phyloP scores from a whole-genome alignment of 2,888 invertebrate genomes.

The Phortica okadai region DNA sequence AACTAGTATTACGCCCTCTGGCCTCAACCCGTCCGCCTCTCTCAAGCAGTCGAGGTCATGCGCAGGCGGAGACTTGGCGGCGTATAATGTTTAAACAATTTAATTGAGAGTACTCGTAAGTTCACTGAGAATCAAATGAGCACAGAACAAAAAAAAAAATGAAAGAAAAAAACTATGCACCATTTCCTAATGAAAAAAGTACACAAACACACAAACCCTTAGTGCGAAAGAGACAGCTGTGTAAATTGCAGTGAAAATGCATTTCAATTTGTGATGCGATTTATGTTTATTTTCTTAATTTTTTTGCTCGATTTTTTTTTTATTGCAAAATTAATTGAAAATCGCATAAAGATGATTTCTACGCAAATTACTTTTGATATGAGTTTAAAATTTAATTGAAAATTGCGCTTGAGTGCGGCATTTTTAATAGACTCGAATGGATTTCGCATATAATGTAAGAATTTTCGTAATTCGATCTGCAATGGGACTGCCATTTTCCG shows the following conservation, averaged over 20 bases:
- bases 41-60: neutral
- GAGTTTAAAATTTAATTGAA: slow-evolving; percentile 9
- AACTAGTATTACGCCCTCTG: neutral
- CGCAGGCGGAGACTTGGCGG: slow-evolving; percentile 18
- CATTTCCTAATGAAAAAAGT: neutral
- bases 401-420: slow-evolving; percentile 13
- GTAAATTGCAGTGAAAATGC: slow-evolving; percentile 10
- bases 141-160: neutral
- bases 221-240: neutral
- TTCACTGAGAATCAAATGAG: neutral
- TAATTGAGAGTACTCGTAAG: slow-evolving; percentile 26
- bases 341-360: slow-evolving; percentile 19
- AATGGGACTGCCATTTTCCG: too few species aligned
- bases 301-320: neutral
- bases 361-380: slow-evolving; percentile 16
- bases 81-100: slow-evolving; percentile 31
- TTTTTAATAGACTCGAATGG: neutral
- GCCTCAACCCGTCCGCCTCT: neutral
- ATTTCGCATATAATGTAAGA: neutral
- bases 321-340: slow-evolving; percentile 14
- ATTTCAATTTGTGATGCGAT: slow-evolving; percentile 7
- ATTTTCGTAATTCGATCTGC: neutral
- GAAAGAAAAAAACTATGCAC: neutral
- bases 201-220: neutral
- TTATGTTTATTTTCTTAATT: neutral